Evolutionary conservation across 1,140 invertebrate genomes (phyloP).

Genomic region (Pinna nobilis): DNA sequence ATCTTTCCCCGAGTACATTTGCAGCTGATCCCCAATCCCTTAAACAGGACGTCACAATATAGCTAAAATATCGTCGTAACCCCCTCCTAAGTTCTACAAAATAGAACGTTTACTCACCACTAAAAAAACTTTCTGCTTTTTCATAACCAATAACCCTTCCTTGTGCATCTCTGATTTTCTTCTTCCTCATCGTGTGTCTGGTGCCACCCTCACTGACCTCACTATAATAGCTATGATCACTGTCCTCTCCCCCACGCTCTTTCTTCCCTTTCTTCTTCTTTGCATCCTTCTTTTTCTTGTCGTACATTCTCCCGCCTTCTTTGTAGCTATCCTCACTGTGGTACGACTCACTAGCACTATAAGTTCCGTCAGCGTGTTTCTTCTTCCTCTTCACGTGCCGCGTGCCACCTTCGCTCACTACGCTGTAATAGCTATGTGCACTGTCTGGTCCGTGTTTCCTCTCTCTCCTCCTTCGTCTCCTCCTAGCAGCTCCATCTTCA

Average conservation of each 20-base stretch:
- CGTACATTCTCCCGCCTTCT: slow-evolving; percentile 61
- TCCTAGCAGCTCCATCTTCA: slow-evolving; percentile 61
- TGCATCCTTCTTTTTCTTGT: slow-evolving; percentile 57
- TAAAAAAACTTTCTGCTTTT: slow-evolving; percentile 53
- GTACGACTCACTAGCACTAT: slow-evolving; percentile 69
- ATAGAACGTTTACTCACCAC: too few relatives aligned
- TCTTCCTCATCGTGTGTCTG: slow-evolving; percentile 50
- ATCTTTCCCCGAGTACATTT: too few relatives aligned
- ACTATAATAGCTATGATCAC: slow-evolving; percentile 72
- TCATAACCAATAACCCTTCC: slow-evolving; percentile 71
- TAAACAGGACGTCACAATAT: too few relatives aligned
- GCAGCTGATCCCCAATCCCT: too few relatives aligned
- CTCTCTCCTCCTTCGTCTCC: slow-evolving; percentile 64
- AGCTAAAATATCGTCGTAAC: too few relatives aligned
- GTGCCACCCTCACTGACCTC: slow-evolving; percentile 72
- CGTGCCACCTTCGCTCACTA: slow-evolving; percentile 70
- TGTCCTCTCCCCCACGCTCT: slow-evolving; percentile 62
- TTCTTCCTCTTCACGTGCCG: slow-evolving; percentile 63
- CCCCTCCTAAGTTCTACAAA: too few relatives aligned
- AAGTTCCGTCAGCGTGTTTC: slow-evolving; percentile 69
- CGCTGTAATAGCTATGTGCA: slow-evolving; percentile 71
- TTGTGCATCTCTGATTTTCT: slow-evolving; percentile 66
- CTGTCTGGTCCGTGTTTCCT: slow-evolving; percentile 60
- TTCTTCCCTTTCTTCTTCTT: slow-evolving; percentile 54
- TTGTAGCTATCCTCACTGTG: slow-evolving; percentile 69